A percentile compares a stretch with the other conserved stretches of the same genome.
Evolutionary conservation across 2,113 vertebrate species (phyloP).

Genomic region (Lichenostomus cassidix): DNA sequence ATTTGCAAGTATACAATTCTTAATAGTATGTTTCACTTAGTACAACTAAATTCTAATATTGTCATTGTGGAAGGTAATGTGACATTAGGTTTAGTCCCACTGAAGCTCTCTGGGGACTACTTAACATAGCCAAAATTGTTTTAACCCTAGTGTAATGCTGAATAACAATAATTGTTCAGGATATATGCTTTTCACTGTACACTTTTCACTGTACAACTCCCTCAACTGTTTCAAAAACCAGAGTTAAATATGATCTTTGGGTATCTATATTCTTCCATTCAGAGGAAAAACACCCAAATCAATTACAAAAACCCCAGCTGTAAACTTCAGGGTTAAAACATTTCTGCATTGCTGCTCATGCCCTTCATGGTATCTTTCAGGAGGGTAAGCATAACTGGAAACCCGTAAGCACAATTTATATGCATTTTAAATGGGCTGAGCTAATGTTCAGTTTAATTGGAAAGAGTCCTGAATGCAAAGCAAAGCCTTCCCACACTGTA

Average conservation of each 20-base stretch:
- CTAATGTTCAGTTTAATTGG: constrained; percentile 39
- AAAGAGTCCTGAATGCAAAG: constrained; percentile 46
- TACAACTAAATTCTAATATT: neutral
- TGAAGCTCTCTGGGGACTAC: neutral
- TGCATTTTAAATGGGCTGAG: constrained; percentile 48
- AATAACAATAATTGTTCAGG: neutral
- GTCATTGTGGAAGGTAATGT: neutral
- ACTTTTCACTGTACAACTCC: neutral
- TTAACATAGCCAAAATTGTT: neutral
- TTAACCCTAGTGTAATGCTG: neutral
- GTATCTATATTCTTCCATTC: neutral
- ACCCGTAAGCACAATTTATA: neutral
- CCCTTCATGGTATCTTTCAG: constrained; percentile 45
- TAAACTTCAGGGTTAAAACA: neutral
- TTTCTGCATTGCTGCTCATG: neutral
- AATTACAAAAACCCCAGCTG: neutral
- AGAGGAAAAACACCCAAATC: neutral
- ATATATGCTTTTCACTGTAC: neutral
- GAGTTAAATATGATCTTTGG: neutral
- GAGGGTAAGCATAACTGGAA: constrained; percentile 39
- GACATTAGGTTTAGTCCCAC: neutral
- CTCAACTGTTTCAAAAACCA: neutral
- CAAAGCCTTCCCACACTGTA: constrained; percentile 25
- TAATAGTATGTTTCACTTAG: neutral
- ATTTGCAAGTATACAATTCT: neutral